Conservation (phyloP, 2,888 invertebrate species). For the Andrena dorsata region DNA sequence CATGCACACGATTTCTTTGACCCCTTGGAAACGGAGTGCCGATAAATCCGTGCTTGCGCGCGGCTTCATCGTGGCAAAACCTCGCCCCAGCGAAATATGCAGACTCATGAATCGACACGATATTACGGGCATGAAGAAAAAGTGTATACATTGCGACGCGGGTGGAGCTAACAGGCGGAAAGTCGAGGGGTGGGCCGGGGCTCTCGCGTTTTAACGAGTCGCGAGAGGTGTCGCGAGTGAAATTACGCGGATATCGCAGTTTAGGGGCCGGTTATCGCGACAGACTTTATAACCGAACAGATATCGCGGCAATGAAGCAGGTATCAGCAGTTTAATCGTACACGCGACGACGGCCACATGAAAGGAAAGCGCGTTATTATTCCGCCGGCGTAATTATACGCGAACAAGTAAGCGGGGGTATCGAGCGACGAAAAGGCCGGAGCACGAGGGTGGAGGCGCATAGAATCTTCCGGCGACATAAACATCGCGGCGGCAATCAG, state of each 20-base stretch:
- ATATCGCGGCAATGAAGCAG: slow-evolving; percentile 28
- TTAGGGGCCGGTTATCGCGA: slow-evolving; percentile 34
- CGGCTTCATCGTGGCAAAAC: too few relatives aligned
- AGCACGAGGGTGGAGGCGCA: neutral
- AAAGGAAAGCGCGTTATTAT: slow-evolving; percentile 51
- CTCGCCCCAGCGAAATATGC: too few relatives aligned
- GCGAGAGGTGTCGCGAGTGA: slow-evolving; percentile 28
- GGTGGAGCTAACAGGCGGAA: neutral
- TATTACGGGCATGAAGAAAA: neutral
- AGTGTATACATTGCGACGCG: neutral
- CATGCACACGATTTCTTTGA: neutral
- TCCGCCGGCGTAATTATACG: slow-evolving; percentile 46
- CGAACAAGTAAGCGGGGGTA: neutral
- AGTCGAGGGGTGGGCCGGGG: neutral
- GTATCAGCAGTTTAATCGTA: slow-evolving; percentile 41
- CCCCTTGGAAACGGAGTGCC: too few relatives aligned
- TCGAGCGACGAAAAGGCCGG: slow-evolving; percentile 17
- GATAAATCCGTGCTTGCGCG: too few relatives aligned
- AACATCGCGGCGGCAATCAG: slow-evolving; percentile 28
- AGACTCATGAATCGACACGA: neutral
- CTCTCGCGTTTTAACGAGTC: slow-evolving; percentile 24
- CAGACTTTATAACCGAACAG: slow-evolving; percentile 31
- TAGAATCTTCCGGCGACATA: slow-evolving; percentile 21
- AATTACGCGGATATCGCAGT: slow-evolving; percentile 27
- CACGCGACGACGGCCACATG: slow-evolving; percentile 41